Evolutionary conservation across 1,140 invertebrate genomes (phyloP).

Genomic region (Paraescarpia echinospica): DNA sequence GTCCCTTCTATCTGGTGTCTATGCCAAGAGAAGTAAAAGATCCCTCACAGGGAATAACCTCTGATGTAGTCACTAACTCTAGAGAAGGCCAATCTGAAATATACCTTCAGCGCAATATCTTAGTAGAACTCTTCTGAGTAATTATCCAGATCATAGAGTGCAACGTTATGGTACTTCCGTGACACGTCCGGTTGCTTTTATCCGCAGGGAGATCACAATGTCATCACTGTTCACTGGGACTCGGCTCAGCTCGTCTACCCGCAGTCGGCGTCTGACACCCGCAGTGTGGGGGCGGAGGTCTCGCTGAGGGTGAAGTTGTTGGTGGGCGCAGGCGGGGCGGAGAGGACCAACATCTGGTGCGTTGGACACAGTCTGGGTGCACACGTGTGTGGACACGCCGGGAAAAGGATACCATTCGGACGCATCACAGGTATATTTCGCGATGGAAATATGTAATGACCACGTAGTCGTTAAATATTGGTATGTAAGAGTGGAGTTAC

Average conservation of each 20-base stretch:
- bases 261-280: constrained; percentile 34
- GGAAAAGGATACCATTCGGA: constrained; percentile 24
- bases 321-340: constrained; percentile 19
- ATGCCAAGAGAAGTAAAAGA: no score
- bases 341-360: constrained; percentile 37
- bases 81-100: no score
- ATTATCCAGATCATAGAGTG: no score
- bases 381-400: constrained; percentile 52
- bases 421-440: constrained; percentile 35
- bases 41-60: no score
- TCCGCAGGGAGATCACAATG: constrained; percentile 60
- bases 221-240: constrained; percentile 67
- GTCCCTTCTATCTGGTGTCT: no score
- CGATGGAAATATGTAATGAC: constrained; percentile 44
- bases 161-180: no score
- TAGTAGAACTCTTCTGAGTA: no score
- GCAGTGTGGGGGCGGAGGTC: constrained; percentile 26
- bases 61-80: no score
- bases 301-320: not conserved
- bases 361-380: constrained; percentile 55
- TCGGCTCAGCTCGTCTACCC: constrained; percentile 58
- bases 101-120: no score
- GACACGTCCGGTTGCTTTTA: not conserved
- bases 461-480: constrained; percentile 37
- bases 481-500: no score